Base-by-base conservation (phyloP, 2,797 vertebrate species). In the Threskiornis aethiopicus region DNA sequence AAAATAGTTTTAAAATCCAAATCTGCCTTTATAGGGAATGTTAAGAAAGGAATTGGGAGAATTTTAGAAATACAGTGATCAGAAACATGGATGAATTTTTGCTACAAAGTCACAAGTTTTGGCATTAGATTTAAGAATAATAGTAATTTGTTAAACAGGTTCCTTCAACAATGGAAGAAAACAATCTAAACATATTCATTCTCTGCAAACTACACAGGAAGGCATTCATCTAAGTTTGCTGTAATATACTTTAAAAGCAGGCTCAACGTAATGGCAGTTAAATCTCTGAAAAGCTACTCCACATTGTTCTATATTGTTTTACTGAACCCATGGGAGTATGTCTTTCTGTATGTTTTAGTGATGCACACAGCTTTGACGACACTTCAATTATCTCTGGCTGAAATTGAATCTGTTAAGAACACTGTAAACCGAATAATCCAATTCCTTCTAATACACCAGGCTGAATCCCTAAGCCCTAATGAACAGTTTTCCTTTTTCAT, bases 331-430 rank as follows among this genome's bases (percentile, higher is more conserved):
- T 18, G 80, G 87, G 96, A 97, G 55, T 82, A 24, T 62, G 64
- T 42, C 85, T 96, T 93, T 93, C 93, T 93, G 77, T 92, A 72
- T 69, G 89, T 84, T 96, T 93, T 91, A 94, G 85, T 62, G 72
- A 83, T 95, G 67, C 91, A 79, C 85, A 84, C 33, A 91, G 72
- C 85, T 90, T 96, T 95, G 86, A 96, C 62, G 93, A 95, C 78
- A 97, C 84, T 96, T 95, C 95, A 95, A 94, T 97, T 91, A 97
- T 90, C 75, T 78, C 61, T 51, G 79, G 72, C 75, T 87, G 77
- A 97, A 97, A 98, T 93, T 96, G 77, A 97, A 97, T 97, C 95
- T 95, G 96, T 95, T 95, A 96, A 93, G 70, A 97, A 97, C 84
- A 94, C 51, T 96, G 92, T 85, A 97, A 97, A 89, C 81, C 4